These are phyloP conservation scores for Enteromius trimaculatus DNA, from an alignment of 2,797 vertebrate species.

Conservation along the genomic window DNA sequence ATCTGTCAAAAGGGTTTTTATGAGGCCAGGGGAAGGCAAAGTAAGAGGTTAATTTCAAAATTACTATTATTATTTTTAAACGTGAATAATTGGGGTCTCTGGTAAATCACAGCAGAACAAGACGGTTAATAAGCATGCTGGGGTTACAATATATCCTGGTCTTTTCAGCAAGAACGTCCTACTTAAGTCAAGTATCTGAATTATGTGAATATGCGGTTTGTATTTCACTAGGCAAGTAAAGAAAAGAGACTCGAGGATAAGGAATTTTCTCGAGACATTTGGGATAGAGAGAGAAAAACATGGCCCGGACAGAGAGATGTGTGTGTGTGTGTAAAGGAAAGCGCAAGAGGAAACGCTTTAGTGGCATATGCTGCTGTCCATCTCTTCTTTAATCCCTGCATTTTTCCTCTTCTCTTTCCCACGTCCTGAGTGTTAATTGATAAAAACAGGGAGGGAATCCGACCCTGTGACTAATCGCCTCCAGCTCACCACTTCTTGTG, in stretches of 20 bases:
- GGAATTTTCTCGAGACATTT: slow-evolving; percentile 7
- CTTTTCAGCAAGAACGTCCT: slow-evolving; percentile 3
- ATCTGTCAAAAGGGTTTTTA: not conserved
- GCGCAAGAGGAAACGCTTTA: slow-evolving; percentile 43
- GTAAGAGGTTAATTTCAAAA: not conserved
- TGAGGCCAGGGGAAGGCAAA: not conserved
- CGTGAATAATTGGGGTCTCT: not conserved
- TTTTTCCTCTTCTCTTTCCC: slow-evolving; percentile 79
- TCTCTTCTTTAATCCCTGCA: slow-evolving; percentile 79
- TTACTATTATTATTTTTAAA: slow-evolving; percentile 9
- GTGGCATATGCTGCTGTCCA: slow-evolving; percentile 79
- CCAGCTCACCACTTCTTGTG: slow-evolving; percentile 62
- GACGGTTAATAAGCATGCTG: slow-evolving; percentile 19
- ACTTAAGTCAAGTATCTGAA: not conserved
- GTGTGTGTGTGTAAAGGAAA: slow-evolving; percentile 23
- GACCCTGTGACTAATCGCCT: slow-evolving; percentile 75
- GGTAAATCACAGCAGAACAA: not conserved
- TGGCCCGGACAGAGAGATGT: slow-evolving; percentile 26
- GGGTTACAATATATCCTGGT: slow-evolving; percentile 6
- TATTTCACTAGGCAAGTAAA: not conserved
- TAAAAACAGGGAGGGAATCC: slow-evolving; percentile 76
- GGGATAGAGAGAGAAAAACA: slow-evolving; percentile 25
- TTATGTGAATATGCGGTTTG: slow-evolving; percentile 21
- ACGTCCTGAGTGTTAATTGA: slow-evolving; percentile 83
- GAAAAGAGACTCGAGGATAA: not conserved